Evolutionary conservation across 2,113 vertebrate genomes (phyloP), one percentile per base, ranked within the genome.

Genomic region (Merops nubicus): DNA sequence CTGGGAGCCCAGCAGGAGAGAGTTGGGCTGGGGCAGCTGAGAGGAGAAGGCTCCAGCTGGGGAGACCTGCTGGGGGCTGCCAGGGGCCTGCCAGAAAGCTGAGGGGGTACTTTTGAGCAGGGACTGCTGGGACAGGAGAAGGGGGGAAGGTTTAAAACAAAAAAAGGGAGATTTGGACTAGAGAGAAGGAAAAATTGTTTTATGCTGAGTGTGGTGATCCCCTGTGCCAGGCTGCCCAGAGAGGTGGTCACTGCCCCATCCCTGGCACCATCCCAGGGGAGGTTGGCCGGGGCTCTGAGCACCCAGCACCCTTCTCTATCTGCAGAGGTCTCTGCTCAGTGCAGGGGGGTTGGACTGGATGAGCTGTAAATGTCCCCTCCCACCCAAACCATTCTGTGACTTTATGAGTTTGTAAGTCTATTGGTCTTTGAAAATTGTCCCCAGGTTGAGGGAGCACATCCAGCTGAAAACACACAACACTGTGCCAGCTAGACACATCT

Each of bases 401-500:
- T 64, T 26, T 40, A 63, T 63, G 36, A 63, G n/a, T n/a, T n/a
- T n/a, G n/a, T n/a, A n/a, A n/a, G n/a, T n/a, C n/a, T n/a, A n/a
- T n/a, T n/a, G n/a, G n/a, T n/a, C n/a, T n/a, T n/a, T n/a, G n/a
- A n/a, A n/a, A 63, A 63, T 26, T 34, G 21, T 23, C 23, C 18
- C 17, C 3, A 5, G 15, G 33, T 28, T n/a, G n/a, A 43, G 29
- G 36, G 62, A 85, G 3, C 15, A 21, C 36, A 48, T 47, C 54
- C 8, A 12, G 1, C 19, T 19, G 59, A 33, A 56, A 50, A 59
- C 19, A 21, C 33, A 6, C 0, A 5, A 6, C 4, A 26, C 17
- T 4, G 2, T 5, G 10, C 23, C 43, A 63, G 34, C 8, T 1
- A 9, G 42, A 75, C 8, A 47, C 11, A 1, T 9, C 28, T 2